Base-by-base conservation (phyloP, 2,113 vertebrate species). In the Spea multiplicata region DNA sequence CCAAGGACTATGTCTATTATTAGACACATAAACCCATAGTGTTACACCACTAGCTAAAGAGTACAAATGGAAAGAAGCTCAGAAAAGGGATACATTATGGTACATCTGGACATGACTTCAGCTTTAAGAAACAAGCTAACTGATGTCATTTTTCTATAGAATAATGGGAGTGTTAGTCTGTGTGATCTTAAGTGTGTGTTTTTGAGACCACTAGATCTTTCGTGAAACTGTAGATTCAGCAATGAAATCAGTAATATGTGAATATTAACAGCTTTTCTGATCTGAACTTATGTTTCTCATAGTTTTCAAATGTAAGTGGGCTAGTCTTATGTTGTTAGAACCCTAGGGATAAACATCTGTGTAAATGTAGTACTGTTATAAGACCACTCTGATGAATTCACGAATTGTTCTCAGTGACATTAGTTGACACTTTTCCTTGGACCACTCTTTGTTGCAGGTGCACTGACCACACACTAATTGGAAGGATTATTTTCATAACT, bases 401-500 rank as follows among this genome's bases (percentile, higher is more conserved):
- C 81, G 86, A 86, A 91, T 91, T 92, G 92, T 92, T 93, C 90
- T 91, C 85, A 80, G 82, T 86, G 86, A 89, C 86, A 87, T 87
- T 86, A 83, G 82, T 50, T 75, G 89, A 87, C 88, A 84, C 85
- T 86, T 87, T 91, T 87, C 84, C 88, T 92, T 91, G 90, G 92
- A 90, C 84, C 90, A 85, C 81, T 88, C 89, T 87, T 84, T 86
- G 85, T 87, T 91, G 89, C 92, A 93, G 92, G 92, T 93, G 92
- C 92, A 88, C 87, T 88, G 92, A 89, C 92, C 92, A 93, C 92
- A 93, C 91, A 93, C 90, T 93, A 91, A 92, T 92, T 92, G 89
- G 87, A 92, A 91, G 88, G 90, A 91, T 93, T 93, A 93, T 93
- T 93, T 93, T 93, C 91, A 90, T 93, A 93, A 93, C 91, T 90